Conservation (phyloP, 2,797 vertebrate species). For the Sebastes minor region DNA sequence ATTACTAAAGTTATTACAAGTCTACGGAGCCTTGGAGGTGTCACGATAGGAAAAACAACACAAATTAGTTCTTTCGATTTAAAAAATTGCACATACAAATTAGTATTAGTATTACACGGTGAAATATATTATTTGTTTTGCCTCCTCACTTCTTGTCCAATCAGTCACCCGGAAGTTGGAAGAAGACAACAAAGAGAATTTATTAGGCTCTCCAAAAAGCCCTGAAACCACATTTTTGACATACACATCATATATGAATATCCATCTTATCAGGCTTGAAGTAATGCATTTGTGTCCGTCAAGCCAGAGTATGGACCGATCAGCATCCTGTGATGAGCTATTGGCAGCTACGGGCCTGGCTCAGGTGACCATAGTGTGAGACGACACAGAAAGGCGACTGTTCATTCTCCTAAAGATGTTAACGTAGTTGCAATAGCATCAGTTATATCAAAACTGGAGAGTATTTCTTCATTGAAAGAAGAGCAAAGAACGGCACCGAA, state of each 20-base stretch:
- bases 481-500: fast-evolving
- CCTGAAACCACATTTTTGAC: background rate
- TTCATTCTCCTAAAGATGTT: too few relatives aligned
- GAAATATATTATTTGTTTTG: background rate
- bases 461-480: too few relatives aligned
- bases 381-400: too few relatives aligned
- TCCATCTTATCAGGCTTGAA: too few relatives aligned
- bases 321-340: too few relatives aligned
- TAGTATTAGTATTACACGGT: background rate
- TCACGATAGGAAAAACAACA: background rate
- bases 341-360: too few relatives aligned
- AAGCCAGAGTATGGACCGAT: too few relatives aligned
- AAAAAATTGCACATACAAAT: background rate
- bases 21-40: background rate
- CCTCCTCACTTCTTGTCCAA: too few relatives aligned
- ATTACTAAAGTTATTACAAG: background rate
- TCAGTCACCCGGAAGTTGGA: background rate
- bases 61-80: background rate
- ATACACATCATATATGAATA: too few relatives aligned
- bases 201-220: background rate
- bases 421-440: fast-evolving
- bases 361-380: too few relatives aligned
- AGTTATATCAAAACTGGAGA: too few relatives aligned
- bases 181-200: background rate
- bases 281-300: too few relatives aligned